Conservation (phyloP, 1,140 invertebrate species). For the Agrypnia vestita region DNA sequence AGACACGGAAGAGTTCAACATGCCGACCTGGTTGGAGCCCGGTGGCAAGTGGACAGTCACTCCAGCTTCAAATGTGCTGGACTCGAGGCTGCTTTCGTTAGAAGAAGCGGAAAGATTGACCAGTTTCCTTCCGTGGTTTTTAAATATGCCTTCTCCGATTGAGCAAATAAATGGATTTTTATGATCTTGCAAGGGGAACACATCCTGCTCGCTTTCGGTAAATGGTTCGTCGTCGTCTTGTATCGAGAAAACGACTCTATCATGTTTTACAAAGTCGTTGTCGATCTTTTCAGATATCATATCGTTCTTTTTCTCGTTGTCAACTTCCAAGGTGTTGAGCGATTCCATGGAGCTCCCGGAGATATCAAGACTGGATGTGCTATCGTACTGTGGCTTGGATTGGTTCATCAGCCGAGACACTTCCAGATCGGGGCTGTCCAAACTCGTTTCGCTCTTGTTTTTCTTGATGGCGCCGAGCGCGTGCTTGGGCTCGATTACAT, state of each 20-base stretch:
- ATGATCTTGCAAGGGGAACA: not conserved
- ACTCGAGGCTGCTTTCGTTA: conserved; percentile 57
- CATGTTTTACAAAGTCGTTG: not conserved
- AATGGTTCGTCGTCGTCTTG: conserved; percentile 25
- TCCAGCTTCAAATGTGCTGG: conserved; percentile 55
- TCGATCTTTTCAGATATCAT: not conserved
- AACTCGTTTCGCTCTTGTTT: conserved; percentile 71
- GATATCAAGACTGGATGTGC: conserved; percentile 70
- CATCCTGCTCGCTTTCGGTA: conserved; percentile 21
- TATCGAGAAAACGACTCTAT: conserved; percentile 12
- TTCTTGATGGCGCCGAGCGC: conserved; percentile 67
- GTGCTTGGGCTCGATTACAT: not conserved
- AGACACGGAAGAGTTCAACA: conserved; percentile 69
- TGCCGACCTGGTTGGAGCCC: conserved; percentile 56
- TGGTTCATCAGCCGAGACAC: conserved; percentile 69
- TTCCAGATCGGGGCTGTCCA: conserved; percentile 72
- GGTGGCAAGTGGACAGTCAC: conserved; percentile 24
- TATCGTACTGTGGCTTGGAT: conserved; percentile 67
- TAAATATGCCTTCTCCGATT: conserved; percentile 3
- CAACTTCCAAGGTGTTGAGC: conserved; percentile 63
- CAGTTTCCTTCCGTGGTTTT: conserved; percentile 32
- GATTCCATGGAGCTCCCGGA: conserved; percentile 71
- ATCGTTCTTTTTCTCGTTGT: conserved; percentile 23
- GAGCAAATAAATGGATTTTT: conserved; percentile 39
- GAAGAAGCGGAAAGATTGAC: conserved; percentile 54